Base-by-base conservation (phyloP, 30 jellyfish, hydroid and myxozoan species). In the Hydra vulgaris region DNA sequence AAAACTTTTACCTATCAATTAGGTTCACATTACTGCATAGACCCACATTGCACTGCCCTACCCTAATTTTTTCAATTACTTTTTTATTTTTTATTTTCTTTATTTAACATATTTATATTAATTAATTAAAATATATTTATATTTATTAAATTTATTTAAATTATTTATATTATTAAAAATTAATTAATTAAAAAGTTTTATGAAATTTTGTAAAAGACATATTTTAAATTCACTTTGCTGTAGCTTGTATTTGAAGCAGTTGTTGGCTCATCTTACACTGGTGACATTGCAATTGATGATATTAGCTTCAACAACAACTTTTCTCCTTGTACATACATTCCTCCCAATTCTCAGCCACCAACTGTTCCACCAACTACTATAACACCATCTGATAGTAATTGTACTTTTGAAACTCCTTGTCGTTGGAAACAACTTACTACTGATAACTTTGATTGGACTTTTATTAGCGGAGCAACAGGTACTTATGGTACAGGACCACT, bases 211-310 rank as follows among this genome's bases (percentile, higher is more conserved):
- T 40, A 12, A 3, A 40, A 40, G 61, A 3, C 5, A 3, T 40
- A 40, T 68, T 68, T 66, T 3, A 16, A 23, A 17, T n/a, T 70
- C n/a, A n/a, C n/a, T 18, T 71, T 22, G 71, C 55, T 73, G 0
- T 25, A 91, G 98, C 79, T 91, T 69, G 98, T 91, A 8, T 91
- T 91, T 68, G 98, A 91, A 74, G 98, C 96, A 7, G 91, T 91
- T 21, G 84, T 89, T 55, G 98, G 98, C 25, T 0, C 83, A 15
- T 91, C 98, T 0, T 91, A 78, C 84, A 72, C 82, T 18, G 98
- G 98, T 0, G 98, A 91, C 71, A 87, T 91, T n/a, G 98, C 96
- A 0, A 74, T 91, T 79, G 98, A 91, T 73, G 98, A 91, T 67
- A 83, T 91, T 18, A 81, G 40, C 74, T 91, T 82, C 82, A 86